Evolutionary conservation across 1,140 invertebrate genomes (phyloP).

Genomic region (Diachasmimorpha longicaudata): DNA sequence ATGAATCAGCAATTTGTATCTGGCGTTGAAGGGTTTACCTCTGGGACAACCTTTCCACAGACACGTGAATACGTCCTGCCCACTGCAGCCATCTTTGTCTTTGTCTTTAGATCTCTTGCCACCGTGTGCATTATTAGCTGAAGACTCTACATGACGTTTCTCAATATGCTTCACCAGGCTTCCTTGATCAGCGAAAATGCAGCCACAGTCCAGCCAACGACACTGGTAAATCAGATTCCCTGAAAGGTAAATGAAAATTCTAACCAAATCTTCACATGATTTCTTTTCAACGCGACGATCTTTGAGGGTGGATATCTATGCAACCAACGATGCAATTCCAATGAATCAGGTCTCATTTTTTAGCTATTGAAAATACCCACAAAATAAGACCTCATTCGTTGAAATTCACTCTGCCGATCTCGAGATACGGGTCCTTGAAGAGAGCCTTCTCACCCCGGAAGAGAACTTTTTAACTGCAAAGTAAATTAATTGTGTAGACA

Average conservation of each 20-base stretch:
- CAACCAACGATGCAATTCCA: no score
- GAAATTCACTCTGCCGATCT: no score
- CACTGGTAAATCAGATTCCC: conserved; percentile 65
- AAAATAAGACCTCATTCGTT: no score
- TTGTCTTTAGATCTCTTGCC: conserved; percentile 43
- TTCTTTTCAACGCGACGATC: no score
- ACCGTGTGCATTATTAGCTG: conserved; percentile 41
- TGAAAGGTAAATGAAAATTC: conserved; percentile 31
- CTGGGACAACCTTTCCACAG: conserved; percentile 89
- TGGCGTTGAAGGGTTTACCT: conserved; percentile 89
- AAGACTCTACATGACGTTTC: conserved; percentile 82
- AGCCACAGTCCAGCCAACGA: conserved; percentile 86
- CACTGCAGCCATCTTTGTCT: conserved; percentile 23
- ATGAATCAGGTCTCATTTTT: no score
- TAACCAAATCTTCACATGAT: no score
- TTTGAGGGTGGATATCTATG: no score
- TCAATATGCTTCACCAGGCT: conserved; percentile 90
- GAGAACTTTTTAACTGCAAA: no score
- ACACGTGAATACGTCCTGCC: conserved; percentile 86
- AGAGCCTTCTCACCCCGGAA: no score
- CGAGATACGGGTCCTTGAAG: neutral
- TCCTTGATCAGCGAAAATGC: conserved; percentile 77
- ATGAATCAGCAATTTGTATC: conserved; percentile 95
- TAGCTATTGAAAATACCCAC: no score
- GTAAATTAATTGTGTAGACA: no score